Conservation (phyloP, 2,113 vertebrate genomes). For the Ageneiosus marmoratus region DNA sequence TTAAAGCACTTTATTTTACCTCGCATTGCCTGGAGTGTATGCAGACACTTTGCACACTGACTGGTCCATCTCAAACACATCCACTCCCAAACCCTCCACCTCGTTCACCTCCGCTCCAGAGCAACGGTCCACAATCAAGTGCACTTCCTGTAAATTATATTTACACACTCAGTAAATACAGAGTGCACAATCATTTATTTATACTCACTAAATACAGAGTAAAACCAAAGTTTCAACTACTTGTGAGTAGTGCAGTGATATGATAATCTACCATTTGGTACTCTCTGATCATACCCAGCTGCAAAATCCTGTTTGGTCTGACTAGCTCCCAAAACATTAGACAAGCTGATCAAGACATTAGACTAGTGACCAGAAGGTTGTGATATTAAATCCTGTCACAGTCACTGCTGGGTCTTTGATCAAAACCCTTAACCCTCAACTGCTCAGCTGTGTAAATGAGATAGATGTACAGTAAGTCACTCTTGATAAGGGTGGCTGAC, state of each 20-base stretch:
- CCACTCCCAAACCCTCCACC: constrained; percentile 56
- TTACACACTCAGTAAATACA: constrained; percentile 16
- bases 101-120: constrained; percentile 66
- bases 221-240: background rate
- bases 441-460: too few species aligned
- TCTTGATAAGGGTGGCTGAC: too few species aligned
- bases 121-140: constrained; percentile 85
- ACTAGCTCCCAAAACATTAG: background rate
- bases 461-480: too few species aligned
- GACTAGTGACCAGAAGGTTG: too few species aligned
- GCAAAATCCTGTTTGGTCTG: background rate
- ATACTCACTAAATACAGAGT: background rate
- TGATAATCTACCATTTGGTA: background rate
- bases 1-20: constrained; percentile 64
- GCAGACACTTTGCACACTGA: constrained; percentile 78
- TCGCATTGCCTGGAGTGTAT: constrained; percentile 75
- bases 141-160: constrained; percentile 72
- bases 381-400: too few species aligned
- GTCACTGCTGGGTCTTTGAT: too few species aligned
- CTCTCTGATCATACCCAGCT: background rate
- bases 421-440: too few species aligned
- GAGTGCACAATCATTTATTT: background rate
- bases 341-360: too few species aligned
- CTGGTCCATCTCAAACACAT: constrained; percentile 66
- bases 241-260: background rate